Evolutionary conservation across 1,140 invertebrate species (phyloP).

Genomic region (Heliothis subflexa): DNA sequence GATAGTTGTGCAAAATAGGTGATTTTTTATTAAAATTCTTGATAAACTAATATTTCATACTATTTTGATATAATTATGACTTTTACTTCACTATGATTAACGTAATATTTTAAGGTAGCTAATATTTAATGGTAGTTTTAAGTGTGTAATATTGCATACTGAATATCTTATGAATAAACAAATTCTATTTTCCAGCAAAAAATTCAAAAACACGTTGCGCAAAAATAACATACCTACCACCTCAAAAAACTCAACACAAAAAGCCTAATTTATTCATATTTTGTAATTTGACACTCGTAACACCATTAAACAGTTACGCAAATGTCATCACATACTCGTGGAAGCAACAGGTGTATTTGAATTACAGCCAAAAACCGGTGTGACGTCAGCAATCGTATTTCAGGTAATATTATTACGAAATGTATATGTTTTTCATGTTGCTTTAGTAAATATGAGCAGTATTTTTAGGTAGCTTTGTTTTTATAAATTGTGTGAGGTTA

Average conservation of each 20-base stretch:
- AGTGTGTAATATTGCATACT: no score
- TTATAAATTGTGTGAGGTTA: no score
- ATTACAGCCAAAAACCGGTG: slow-evolving; percentile 9
- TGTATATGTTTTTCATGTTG: background rate
- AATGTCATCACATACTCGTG: background rate
- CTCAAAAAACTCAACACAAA: background rate
- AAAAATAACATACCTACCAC: background rate
- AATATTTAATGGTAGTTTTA: no score
- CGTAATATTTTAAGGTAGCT: no score
- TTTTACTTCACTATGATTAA: no score
- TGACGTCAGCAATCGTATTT: background rate
- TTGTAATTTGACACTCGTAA: background rate
- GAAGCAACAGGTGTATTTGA: slow-evolving; percentile 7
- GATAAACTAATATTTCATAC: no score
- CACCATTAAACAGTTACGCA: slow-evolving; percentile 3
- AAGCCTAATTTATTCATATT: slow-evolving; percentile 24
- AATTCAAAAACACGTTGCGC: no score
- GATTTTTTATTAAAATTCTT: no score
- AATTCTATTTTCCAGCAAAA: no score
- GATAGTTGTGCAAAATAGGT: no score
- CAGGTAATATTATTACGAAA: background rate
- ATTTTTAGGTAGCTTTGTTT: background rate
- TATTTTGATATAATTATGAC: no score
- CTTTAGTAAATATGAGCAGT: background rate
- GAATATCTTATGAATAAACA: no score